Evolutionary conservation across 2,888 invertebrate genomes (phyloP), one percentile per base, ranked within the genome.

Genomic region (Tetanocera ferruginea): DNA sequence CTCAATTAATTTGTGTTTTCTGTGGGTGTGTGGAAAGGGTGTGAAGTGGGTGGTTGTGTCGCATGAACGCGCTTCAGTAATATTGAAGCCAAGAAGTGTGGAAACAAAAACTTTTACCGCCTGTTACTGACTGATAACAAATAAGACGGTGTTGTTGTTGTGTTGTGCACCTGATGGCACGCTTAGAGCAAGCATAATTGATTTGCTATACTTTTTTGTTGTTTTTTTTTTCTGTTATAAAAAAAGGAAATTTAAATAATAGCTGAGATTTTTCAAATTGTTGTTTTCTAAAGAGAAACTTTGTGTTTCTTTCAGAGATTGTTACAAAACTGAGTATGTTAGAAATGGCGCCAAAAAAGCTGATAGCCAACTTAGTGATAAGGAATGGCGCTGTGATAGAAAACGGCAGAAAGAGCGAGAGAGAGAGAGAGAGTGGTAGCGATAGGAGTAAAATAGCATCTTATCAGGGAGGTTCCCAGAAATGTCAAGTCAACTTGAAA

Each of bases 391-490:
- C 17, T 49, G 34, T 6, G 11, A 70, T 49, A 28, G 25, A 25
- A 52, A 5, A 11, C 5, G 70, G 23, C 23, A 69, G 25, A 49
- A 25, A 5, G 23, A 43, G 67, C 0, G 43, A 28, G 70, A 70
- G 70, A 17, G 64, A 28, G 17, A 62, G 8, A 62, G 25, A 4
- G 37, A 8, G 37, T 8, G 37, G 9, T 6, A 31, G 17, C 31
- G 5, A 14, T 8, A 17, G 34, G 8, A 31, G n/a, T 17, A 31
- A 14, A 62, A 62, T 23, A 72, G 23, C 57, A 72, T 72, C 72
- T 72, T 72, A 72, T 72, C 72, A 72, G 43, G 43, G 37, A 34
- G 19, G 55, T 70, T 57, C 28, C 25, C 34, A 57, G 34, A 72
- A 57, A 11, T 71, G 37, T 57, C 37, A 34, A 37, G 37, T 34